Base-by-base conservation (phyloP, 2,797 vertebrate species). In the Sphaeramia orbicularis region DNA sequence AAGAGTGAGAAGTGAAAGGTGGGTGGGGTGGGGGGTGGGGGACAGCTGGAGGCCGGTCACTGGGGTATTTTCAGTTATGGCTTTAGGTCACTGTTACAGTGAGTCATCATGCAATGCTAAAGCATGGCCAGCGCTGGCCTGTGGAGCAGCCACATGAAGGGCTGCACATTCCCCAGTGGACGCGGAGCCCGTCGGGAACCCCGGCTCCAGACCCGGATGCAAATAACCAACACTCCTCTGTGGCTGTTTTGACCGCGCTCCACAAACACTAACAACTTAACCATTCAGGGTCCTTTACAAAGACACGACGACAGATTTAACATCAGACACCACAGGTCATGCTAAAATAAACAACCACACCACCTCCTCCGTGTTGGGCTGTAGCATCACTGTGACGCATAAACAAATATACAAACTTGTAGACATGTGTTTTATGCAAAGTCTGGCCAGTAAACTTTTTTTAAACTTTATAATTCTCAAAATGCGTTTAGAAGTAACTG, bases 21-120 rank as follows among this genome's bases (percentile, higher is more conserved):
- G 43, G 37, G 21, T 45, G 57, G 61, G 19, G 59, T 35, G 59
- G 27, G 27, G 27, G 27, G 27, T 3, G 16, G 42, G 41, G 69
- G 65, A 41, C 19, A 45, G 72, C 54, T 54, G 53, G 68, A 71
- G 42, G 35, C 40, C 19, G 76, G 74, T 79, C 74, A 75, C 71
- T 19, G 3, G 66, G 57, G 68, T 86, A 84, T 88, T 90, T 89
- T 88, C 71, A 80, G 72, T 80, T 85, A 88, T 86, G 89, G 86
- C 88, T 90, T 90, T 56, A 78, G 80, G 79, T 91, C 80, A 81
- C 71, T 55, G 75, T 78, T 70, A 74, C 65, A 74, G 65, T 89
- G 90, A 92, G 77, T 92, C 91, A 91, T 77, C 81, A 79, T 88
- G 89, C 89, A 78, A 65, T 30, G 80, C 68, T 78, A 66, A 73